Evolutionary conservation across 2,797 vertebrate species (phyloP), one percentile per base, ranked within the genome.

Genomic region (Psittacula derbiana): DNA sequence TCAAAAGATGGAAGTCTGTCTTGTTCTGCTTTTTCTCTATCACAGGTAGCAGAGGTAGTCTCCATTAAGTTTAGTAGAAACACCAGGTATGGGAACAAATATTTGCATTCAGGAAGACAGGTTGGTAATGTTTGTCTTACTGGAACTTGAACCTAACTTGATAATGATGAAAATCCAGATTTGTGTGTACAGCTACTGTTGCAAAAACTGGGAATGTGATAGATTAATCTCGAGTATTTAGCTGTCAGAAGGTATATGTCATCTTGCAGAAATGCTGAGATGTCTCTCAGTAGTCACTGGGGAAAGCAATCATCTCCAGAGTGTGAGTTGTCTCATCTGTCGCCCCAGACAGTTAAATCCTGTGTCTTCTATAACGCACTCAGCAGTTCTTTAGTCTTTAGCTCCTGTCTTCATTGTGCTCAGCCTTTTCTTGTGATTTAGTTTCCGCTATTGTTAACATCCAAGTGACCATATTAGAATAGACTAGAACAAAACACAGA

Each of bases 271-370:
- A 60, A 65, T 2, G 1, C 5, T 72, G 65, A 66, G 44, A 64
- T 2, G 3, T 10, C 12, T 69, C 43, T 80, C 44, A 58, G 40
- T 60, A 61, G 19, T n/a, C 58, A 53, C 1, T n/a, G 33, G 30
- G 27, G 19, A 65, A 58, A 52, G 36, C 12, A 41, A 10, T 30
- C 12, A n/a, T 30, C 19, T 70, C 23, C 58, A 78, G 78, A 65
- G 44, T 71, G 16, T 4, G 14, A 52, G 44, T 16, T 10, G 38
- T 47, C 19, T 81, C 8, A 31, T 41, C 40, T 53, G 40, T 36
- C 2, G 0, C 30, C 10, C 7, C 19, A 60, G 23, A 25, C 3
- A 44, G n/a, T 66, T 44, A 71, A 58, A 18, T 71, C 4, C 27
- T 53, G 25, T 43, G 46, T 46, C 31, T 72, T 65, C 12, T 36